Percentiles rank a stretch among this genome's conserved stretches.
These are phyloP conservation scores for Oscheius sp. DNA, from an alignment of 2,888 invertebrate species.

Conservation along the genomic window DNA sequence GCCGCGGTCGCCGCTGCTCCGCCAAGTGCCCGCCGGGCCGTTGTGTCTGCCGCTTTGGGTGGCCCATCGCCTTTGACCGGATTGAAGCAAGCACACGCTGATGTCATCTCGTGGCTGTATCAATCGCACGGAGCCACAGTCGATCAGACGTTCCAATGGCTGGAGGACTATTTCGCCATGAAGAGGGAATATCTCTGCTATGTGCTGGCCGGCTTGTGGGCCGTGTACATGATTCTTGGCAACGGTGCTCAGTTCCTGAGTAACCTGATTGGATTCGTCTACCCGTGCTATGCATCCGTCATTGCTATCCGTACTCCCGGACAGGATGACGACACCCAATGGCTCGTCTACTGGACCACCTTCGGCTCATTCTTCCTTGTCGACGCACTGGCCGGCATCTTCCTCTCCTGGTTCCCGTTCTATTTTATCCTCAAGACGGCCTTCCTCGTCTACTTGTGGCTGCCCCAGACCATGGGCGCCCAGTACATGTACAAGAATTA, in stretches of 20 bases:
- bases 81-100: not conserved
- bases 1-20: not conserved
- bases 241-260: conserved; percentile 93
- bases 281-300: conserved; percentile 86
- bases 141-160: not conserved
- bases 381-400: conserved; percentile 91
- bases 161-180: not conserved
- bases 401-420: conserved; percentile 87
- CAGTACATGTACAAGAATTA: conserved; percentile 74
- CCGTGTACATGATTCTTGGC: conserved; percentile 91
- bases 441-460: conserved; percentile 76
- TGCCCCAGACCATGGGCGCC: conserved; percentile 75
- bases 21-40: too few species aligned
- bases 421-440: conserved; percentile 75
- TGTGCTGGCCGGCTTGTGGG: conserved; percentile 80
- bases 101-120: not conserved
- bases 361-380: conserved; percentile 89
- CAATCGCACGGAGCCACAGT: not conserved
- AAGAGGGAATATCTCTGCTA: conserved; percentile 44
- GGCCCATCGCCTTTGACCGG: too few species aligned
- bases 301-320: conserved; percentile 76
- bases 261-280: conserved; percentile 91
- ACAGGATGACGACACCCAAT: conserved; percentile 78
- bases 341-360: conserved; percentile 98
- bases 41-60: too few species aligned